Base-by-base conservation (phyloP, 2,113 vertebrate species). In the Actinemys pallida region DNA sequence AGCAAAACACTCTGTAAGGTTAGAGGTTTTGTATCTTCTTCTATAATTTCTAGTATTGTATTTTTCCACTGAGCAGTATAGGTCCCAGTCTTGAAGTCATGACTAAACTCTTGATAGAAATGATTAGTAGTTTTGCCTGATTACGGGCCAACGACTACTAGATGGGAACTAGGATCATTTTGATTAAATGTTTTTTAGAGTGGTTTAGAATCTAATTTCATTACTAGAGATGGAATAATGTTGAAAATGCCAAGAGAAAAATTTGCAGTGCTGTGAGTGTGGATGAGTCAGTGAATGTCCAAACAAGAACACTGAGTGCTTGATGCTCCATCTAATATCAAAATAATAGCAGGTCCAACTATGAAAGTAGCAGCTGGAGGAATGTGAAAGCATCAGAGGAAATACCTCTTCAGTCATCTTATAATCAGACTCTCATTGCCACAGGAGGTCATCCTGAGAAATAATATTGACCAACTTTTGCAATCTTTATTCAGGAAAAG, bases 321-420 rank as follows among this genome's bases (percentile, higher is more conserved):
- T 50, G 83, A 65, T 92, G 87, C 89, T 85, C 39, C 90, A 89
- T 95, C 89, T 52, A 87, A 42, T 86, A 87, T 75, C 45, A 94
- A 94, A 92, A 54, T 85, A 88, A 83, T 93, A 84, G 81, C 27
- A 62, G 93, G 91, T 95, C 85, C 87, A 96, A 95, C 84, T 95
- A 88, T 91, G 92, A 20, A 24, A 94, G 54, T 83, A 94, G 5
- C 94, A 95, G 91, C 91, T 95, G 91, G 89, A 94, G 94, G 91
- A 96, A 96, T 96, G 95, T 94, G 95, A 95, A 94, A 96, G 90
- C 96, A 97, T 96, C 93, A 89, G n/a, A 96, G 95, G 95, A 97
- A 97, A 94, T 49, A 85, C 27, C 92, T 94, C 90, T 69, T 90
- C 91, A 91, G 89, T 89, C 92, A 94, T 81, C 93, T 91, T 88